Conservation (phyloP, 92 coral and sea anemone genomes). For the Bergia sp. region DNA sequence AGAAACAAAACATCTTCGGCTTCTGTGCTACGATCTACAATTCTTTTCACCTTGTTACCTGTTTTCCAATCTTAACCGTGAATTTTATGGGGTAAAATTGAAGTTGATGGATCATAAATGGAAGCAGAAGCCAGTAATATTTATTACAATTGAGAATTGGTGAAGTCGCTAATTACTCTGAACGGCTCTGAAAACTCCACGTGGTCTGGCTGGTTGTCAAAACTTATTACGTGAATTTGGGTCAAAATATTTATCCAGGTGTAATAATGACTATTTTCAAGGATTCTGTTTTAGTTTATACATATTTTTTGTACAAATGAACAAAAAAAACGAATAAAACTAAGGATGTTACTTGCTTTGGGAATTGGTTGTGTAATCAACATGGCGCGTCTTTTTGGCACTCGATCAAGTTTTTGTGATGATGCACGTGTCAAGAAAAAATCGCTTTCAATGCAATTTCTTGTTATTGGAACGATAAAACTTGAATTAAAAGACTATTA, state of each 20-base stretch:
- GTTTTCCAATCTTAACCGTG: conserved; percentile 24
- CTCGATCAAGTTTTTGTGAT: background rate
- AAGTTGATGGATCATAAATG: conserved; percentile 25
- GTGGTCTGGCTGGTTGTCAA: conserved; percentile 10
- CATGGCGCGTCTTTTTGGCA: background rate
- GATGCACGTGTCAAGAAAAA: background rate
- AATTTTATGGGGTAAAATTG: conserved; percentile 29
- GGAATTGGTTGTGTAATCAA: background rate
- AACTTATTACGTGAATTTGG: background rate
- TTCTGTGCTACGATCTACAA: conserved; percentile 14
- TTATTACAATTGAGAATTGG: conserved; percentile 7
- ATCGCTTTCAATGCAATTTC: background rate
- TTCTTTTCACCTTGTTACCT: conserved; percentile 9
- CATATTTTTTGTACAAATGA: conserved; percentile 4
- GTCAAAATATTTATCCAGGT: conserved; percentile 1
- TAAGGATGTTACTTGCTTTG: no score
- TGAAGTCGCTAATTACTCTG: background rate
- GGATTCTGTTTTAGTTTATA: conserved; percentile 3
- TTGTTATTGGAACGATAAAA: background rate
- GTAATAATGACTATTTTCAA: background rate
- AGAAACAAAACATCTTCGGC: background rate
- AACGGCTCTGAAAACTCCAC: background rate
- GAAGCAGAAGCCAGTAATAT: conserved; percentile 13
- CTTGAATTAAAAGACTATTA: background rate
- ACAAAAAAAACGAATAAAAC: background rate